phyloP scores from a whole-genome alignment of 2,797 vertebrate genomes.

The Sebastes steindachneri region DNA sequence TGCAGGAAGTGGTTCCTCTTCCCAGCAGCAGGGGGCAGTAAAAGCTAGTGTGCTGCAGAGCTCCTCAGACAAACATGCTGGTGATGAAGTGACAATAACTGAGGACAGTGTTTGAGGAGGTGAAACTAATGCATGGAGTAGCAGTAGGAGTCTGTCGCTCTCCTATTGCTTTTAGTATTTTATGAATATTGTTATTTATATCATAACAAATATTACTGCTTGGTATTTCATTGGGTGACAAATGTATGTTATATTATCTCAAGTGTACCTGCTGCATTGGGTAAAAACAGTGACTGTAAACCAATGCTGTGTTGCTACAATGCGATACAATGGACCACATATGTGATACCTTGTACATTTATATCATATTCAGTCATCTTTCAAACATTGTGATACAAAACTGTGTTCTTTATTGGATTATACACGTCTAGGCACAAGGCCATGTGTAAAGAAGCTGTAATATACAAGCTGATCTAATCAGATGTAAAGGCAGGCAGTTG shows the following conservation, averaged over 20 bases:
- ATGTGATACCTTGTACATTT: not conserved
- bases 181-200: not conserved
- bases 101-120: not conserved
- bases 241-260: not conserved
- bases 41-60: slow-evolving; percentile 27
- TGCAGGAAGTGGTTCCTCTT: not conserved
- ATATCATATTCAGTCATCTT: not conserved
- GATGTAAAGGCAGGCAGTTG: not conserved
- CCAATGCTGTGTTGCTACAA: not conserved
- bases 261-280: not conserved
- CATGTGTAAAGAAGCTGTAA: not conserved
- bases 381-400: not conserved
- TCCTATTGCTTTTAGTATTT: not conserved
- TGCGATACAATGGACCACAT: not conserved
- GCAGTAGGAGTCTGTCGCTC: not conserved
- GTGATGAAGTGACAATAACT: not conserved
- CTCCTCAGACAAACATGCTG: not conserved
- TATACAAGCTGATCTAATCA: not conserved
- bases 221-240: not conserved
- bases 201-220: not conserved
- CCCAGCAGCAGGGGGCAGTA: slow-evolving; percentile 77
- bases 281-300: not conserved
- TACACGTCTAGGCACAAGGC: not conserved
- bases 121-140: not conserved
- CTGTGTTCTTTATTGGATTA: not conserved